Conservation (phyloP, 1,140 invertebrate species). For the Cataglyphis hispanica region DNA sequence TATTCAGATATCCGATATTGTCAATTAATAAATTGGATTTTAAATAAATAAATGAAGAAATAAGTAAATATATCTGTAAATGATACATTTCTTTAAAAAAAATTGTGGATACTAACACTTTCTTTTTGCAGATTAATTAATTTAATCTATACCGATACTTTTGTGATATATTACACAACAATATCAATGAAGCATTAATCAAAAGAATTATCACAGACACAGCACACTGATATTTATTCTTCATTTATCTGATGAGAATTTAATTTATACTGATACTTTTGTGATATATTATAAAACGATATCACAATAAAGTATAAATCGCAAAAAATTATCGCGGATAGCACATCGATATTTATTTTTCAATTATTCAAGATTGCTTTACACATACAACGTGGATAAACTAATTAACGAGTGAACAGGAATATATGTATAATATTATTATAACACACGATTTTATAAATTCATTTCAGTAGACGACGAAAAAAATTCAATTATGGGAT, state of each 20-base stretch:
- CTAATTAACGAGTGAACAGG: conserved; percentile 15
- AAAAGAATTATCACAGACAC: neutral
- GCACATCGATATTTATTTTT: neutral
- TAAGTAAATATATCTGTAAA: neutral
- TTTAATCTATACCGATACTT: neutral
- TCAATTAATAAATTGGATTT: neutral
- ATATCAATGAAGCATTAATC: conserved; percentile 11
- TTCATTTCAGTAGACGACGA: neutral
- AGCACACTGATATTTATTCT: neutral
- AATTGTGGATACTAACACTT: neutral
- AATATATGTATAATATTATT: conserved; percentile 5
- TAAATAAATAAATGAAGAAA: neutral
- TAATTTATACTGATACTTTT: neutral
- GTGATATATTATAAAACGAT: neutral
- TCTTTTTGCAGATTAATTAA: neutral
- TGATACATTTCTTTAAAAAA: neutral
- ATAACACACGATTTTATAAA: neutral
- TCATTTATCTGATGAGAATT: neutral
- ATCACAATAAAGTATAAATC: conserved; percentile 4
- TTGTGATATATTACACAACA: neutral
- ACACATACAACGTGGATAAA: neutral
- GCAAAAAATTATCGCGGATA: neutral
- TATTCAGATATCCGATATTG: conserved; percentile 2
- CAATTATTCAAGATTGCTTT: neutral
- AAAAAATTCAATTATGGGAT: conserved; percentile 7